These are phyloP conservation scores for Enchytraeus crypticus DNA, from an alignment of 2,888 invertebrate species.

Conservation along the genomic window DNA sequence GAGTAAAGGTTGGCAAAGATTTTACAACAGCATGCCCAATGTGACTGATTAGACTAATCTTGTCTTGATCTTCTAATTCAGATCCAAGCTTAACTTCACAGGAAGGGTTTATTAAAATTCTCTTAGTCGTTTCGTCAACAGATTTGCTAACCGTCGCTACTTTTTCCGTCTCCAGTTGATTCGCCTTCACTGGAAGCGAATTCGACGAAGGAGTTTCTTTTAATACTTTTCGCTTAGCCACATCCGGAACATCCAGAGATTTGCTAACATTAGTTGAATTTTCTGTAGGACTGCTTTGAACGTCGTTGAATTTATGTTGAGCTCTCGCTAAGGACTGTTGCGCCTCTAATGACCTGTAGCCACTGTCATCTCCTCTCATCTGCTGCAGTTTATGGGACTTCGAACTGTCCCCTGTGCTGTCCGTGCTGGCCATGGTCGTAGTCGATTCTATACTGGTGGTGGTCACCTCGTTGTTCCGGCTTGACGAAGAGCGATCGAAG, in stretches of 20 bases:
- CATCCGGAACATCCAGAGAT: background rate
- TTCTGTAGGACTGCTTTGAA: background rate
- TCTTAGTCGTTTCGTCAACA: no score
- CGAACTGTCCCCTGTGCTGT: constrained; percentile 47
- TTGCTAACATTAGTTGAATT: background rate
- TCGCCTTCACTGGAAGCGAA: background rate
- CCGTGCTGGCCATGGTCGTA: constrained; percentile 50
- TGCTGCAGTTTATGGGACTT: constrained; percentile 47
- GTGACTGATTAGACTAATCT: background rate
- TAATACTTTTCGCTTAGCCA: no score
- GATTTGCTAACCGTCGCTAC: background rate
- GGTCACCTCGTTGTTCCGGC: constrained; percentile 49
- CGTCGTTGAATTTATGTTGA: background rate
- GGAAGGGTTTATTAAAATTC: no score
- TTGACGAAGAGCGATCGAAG: constrained; percentile 51
- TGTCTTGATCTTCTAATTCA: background rate
- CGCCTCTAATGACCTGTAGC: constrained; percentile 51
- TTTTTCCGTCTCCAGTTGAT: background rate
- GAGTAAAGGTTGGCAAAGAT: background rate
- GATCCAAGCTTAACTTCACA: no score
- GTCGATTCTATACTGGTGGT: constrained; percentile 50
- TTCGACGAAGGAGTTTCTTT: background rate
- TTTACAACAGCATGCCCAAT: background rate
- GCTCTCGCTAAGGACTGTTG: constrained; percentile 21
- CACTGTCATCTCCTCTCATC: constrained; percentile 25